Conservation (phyloP, 2,113 vertebrate species). For the Ceyx melanurus region DNA sequence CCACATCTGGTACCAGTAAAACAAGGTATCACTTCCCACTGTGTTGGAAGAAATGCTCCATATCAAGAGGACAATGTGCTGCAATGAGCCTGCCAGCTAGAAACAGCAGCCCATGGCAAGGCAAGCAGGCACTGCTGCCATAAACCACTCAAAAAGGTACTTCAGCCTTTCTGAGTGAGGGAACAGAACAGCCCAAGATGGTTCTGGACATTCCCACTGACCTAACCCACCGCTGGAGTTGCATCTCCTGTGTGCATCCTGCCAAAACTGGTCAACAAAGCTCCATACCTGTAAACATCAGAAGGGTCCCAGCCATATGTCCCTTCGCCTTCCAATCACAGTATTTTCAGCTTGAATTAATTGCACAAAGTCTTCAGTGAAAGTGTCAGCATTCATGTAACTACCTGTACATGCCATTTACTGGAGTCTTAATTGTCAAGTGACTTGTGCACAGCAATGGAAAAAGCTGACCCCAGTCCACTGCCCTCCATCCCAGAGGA, state of each 20-base stretch:
- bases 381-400: neutral
- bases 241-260: rapidly evolving
- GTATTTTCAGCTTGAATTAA: neutral
- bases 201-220: neutral
- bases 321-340: neutral
- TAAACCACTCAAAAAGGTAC: neutral
- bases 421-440: neutral
- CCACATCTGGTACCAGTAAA: neutral
- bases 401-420: neutral
- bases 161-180: neutral
- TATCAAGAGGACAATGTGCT: neutral
- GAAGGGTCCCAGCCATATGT: neutral
- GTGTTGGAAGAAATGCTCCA: neutral
- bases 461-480: neutral
- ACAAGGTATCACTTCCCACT: neutral
- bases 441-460: neutral
- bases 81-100: neutral
- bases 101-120: neutral
- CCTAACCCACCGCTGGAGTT: rapidly evolving
- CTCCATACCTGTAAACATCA: neutral
- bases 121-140: neutral
- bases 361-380: neutral
- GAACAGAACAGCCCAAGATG: rapidly evolving
- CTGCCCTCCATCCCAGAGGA: neutral
- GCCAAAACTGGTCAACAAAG: rapidly evolving